phyloP scores from a whole-genome alignment of 2,113 vertebrate genomes.

The Microtus oregoni region DNA sequence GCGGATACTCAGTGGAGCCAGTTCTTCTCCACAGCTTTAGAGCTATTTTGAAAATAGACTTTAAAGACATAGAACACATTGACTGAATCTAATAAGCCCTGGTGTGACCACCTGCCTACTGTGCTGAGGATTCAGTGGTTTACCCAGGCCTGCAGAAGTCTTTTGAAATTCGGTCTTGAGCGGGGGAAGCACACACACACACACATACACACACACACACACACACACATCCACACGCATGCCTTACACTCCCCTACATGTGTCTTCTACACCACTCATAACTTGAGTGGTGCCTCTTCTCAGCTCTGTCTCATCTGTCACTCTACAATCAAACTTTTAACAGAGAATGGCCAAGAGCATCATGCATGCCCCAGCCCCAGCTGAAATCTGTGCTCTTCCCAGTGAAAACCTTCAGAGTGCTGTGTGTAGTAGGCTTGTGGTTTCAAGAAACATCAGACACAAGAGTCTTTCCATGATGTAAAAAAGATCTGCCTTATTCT shows the following conservation, averaged over 20 bases:
- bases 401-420: background rate
- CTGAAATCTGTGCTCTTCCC: background rate
- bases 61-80: background rate
- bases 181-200: background rate
- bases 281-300: background rate
- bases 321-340: background rate
- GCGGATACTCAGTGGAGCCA: background rate
- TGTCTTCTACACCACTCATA: background rate
- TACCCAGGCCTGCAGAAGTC: background rate
- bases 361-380: background rate
- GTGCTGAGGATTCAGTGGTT: background rate
- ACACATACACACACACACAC: background rate
- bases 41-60: background rate
- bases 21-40: background rate
- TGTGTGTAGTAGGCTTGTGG: rapidly evolving
- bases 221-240: background rate
- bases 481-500: background rate
- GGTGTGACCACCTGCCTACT: background rate
- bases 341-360: background rate
- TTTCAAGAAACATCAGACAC: background rate
- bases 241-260: background rate
- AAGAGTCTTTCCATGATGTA: background rate
- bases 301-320: background rate
- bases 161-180: background rate
- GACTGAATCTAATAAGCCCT: background rate